Evolutionary conservation across 2,888 invertebrate species (phyloP).

Genomic region (Rugalucina vietnamica): DNA sequence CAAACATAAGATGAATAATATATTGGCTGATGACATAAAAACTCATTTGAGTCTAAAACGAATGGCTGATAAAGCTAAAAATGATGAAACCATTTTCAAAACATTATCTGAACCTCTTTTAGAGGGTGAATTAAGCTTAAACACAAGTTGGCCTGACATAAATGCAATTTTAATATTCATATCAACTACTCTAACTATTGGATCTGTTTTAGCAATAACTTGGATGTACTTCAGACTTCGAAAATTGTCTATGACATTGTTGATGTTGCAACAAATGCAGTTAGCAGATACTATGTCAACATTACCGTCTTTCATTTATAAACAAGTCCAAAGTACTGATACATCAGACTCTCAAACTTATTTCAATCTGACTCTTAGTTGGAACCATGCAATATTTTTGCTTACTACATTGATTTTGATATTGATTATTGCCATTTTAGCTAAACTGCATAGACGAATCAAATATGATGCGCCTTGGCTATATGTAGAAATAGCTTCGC

Average conservation of each 20-base stretch:
- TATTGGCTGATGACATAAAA: conserved; percentile 5
- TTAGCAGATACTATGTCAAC: neutral
- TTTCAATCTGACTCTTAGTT: neutral
- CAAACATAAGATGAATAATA: conserved; percentile 18
- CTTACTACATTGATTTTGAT: conserved; percentile 3
- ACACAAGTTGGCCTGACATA: conserved; percentile 26
- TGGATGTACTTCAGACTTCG: neutral
- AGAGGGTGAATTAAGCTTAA: conserved; percentile 19
- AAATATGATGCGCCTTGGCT: neutral
- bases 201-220: neutral
- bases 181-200: neutral
- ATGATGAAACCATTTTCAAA: conserved; percentile 1
- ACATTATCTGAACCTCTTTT: conserved; percentile 23
- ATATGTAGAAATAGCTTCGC: neutral
- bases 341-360: neutral
- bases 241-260: conserved; percentile 10
- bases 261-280: conserved; percentile 18
- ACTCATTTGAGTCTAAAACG: neutral
- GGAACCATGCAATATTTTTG: conserved; percentile 21
- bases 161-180: conserved; percentile 19
- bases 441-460: neutral
- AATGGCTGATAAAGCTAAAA: conserved; percentile 18
- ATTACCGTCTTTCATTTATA: conserved; percentile 30
- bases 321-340: neutral
- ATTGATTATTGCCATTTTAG: neutral